Evolutionary conservation across 2,888 invertebrate genomes (phyloP), one percentile per base, ranked within the genome.

Genomic region (Physocephala rufipes): DNA sequence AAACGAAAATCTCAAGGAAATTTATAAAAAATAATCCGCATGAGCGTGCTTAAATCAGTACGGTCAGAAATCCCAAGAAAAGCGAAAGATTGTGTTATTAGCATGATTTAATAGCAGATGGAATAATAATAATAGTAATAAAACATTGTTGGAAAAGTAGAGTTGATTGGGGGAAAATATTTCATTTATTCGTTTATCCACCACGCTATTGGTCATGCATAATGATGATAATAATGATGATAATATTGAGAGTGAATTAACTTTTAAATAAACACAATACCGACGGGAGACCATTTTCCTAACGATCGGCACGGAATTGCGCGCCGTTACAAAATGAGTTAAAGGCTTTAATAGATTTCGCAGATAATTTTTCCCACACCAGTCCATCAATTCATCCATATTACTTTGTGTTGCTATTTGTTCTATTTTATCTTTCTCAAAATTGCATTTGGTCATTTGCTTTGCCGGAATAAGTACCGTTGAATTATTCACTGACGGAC

Each of bases 41-140:
- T n/a, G 74, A 74, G 72, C 71, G 72, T 74, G 72, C 72, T 71
- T 70, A 74, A 74, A 72, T 70, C 74, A 72, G 73, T 64, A 74
- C n/a, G n/a, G n/a, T n/a, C n/a, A n/a, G n/a, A n/a, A n/a, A n/a
- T n/a, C n/a, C n/a, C n/a, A n/a, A n/a, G n/a, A n/a, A n/a, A n/a
- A n/a, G n/a, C n/a, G n/a, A n/a, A n/a, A n/a, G n/a, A n/a, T n/a
- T n/a, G n/a, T n/a, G n/a, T n/a, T n/a, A n/a, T n/a, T n/a, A n/a
- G n/a, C n/a, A n/a, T n/a, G n/a, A n/a, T n/a, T n/a, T n/a, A n/a
- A n/a, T n/a, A n/a, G n/a, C n/a, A n/a, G n/a, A n/a, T n/a, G n/a
- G n/a, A n/a, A n/a, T n/a, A n/a, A n/a, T n/a, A n/a, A n/a, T n/a
- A n/a, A n/a, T n/a, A n/a, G n/a, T n/a, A n/a, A n/a, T n/a, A n/a